Base-by-base conservation (phyloP, 2,888 invertebrate species). In the Phyllotreta cruciferae region DNA sequence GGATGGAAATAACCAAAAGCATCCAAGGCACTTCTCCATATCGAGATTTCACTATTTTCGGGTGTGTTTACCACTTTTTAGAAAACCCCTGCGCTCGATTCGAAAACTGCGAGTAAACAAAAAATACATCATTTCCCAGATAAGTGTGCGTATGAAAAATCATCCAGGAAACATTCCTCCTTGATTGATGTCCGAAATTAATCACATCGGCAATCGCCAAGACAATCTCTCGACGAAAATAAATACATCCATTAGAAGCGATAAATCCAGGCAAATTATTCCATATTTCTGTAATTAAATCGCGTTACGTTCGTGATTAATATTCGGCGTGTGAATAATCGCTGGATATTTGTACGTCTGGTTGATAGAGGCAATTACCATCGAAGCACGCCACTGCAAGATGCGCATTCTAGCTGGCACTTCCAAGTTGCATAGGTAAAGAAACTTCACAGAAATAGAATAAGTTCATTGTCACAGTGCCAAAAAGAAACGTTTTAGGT, bases 381-480 rank as follows among this genome's bases (percentile, higher is more conserved):
- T 24, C 24, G 24, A 24, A 24, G 54, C 41, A 54, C 54, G 54
- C 54, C 54, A 54, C 54, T 54, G 54, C 24, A 3, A 14, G 6
- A n/a, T 35, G 42, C 42, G 39, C 24, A 54, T 54, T 54, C 39
- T 41, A 54, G 24, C 34, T 41, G 54, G 53, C 54, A 42, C 42
- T 37, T 11, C 34, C 11, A 42, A 35, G 42, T 35, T 54, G 41
- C 54, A 54, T 41, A 41, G 54, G 34, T 39, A 36, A 41, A 41
- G 24, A 41, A 42, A 41, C 34, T 39, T 54, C 39, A 39, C 54
- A 54, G 41, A 54, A 54, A 54, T 54, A 54, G 54, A 24, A 39
- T n/a, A 41, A 54, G 42, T 54, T 54, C 54, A 54, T 54, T 54
- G 54, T 54, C 54, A 54, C 39, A 10, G 34, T 54, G 54, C 41